These are phyloP conservation scores for Macquaria australasica DNA, from an alignment of 2,113 vertebrate genomes.

Conservation along the genomic window DNA sequence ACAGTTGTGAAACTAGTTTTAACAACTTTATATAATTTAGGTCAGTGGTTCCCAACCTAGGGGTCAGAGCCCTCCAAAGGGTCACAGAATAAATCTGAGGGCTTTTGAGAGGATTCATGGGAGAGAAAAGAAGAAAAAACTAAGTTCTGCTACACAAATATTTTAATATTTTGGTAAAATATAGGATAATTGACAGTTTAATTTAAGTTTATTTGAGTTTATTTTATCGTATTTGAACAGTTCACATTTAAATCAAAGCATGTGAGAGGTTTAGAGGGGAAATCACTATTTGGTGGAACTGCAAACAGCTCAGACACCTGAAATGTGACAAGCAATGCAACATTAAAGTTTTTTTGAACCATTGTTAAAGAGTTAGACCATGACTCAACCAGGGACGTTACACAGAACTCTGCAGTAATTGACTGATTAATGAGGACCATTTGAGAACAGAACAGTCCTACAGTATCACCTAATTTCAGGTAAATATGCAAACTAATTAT, in stretches of 20 bases:
- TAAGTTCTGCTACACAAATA: background rate
- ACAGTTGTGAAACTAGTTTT: background rate
- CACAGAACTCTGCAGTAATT: background rate
- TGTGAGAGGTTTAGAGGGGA: background rate
- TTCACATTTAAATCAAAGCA: background rate
- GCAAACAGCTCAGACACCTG: no score
- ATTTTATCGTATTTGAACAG: no score
- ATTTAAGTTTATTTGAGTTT: no score
- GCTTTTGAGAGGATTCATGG: background rate
- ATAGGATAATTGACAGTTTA: no score
- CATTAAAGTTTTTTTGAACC: background rate
- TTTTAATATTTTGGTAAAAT: background rate
- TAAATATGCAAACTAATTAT: conserved; percentile 3
- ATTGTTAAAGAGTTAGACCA: background rate
- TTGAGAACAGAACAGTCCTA: background rate
- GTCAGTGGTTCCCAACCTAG: no score
- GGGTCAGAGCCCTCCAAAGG: no score
- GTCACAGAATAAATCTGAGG: background rate
- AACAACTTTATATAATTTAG: no score
- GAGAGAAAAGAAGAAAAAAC: background rate
- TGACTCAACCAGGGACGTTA: background rate
- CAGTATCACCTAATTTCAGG: background rate
- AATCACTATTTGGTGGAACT: background rate
- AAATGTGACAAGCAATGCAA: no score
- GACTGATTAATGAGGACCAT: background rate